These are phyloP conservation scores for Pammene fasciana DNA, from an alignment of 2,888 invertebrate species.

Conservation along the genomic window DNA sequence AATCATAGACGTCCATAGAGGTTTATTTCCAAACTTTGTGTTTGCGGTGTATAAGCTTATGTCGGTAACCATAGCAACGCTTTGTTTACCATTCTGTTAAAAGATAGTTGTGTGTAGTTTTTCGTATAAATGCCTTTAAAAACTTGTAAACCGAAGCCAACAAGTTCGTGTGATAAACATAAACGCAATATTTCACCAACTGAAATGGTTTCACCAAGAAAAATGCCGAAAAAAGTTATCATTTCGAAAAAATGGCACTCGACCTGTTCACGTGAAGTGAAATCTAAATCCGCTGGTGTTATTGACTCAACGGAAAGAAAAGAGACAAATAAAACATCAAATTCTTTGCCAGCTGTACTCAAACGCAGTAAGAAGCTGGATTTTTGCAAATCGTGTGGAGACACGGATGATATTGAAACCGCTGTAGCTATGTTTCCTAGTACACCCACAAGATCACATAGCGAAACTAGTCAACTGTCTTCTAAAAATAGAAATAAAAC, in stretches of 20 bases:
- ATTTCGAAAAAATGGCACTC: constrained; percentile 53
- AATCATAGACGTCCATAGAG: too few relatives aligned
- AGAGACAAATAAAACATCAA: constrained; percentile 61
- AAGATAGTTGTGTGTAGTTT: neutral
- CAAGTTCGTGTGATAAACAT: constrained; percentile 46
- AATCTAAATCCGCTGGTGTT: constrained; percentile 59
- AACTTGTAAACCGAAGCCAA: constrained; percentile 29
- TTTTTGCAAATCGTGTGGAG: constrained; percentile 61
- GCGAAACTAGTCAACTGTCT: constrained; percentile 8
- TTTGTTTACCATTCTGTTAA: constrained; percentile 42
- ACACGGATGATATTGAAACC: constrained; percentile 44
- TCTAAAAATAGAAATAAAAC: neutral
- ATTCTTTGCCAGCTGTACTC: constrained; percentile 59
- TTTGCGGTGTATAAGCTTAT: too few relatives aligned
- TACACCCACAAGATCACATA: neutral
- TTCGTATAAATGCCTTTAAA: constrained; percentile 43
- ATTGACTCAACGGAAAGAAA: constrained; percentile 45
- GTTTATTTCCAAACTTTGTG: neutral
- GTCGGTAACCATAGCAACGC: constrained; percentile 49
- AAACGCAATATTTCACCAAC: constrained; percentile 43
- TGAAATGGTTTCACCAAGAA: constrained; percentile 41
- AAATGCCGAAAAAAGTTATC: constrained; percentile 57
- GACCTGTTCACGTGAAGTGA: constrained; percentile 49
- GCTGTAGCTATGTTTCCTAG: constrained; percentile 21
- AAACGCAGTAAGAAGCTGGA: constrained; percentile 46